Conservation (phyloP, 2,888 invertebrate species). For the Carabus problematicus region DNA sequence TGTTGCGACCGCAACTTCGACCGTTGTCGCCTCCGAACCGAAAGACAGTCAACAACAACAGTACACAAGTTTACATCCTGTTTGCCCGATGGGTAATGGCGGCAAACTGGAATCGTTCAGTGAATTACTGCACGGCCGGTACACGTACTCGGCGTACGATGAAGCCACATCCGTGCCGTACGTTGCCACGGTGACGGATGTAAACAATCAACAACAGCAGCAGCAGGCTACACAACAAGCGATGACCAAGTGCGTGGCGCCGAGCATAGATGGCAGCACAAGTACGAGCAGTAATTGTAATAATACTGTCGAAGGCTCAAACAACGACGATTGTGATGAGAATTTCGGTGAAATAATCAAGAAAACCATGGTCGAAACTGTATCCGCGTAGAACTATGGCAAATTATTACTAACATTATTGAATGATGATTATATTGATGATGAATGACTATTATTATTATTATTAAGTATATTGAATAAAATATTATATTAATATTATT, state of each 20-base stretch:
- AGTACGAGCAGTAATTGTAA: too few relatives aligned
- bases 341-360: slow-evolving; percentile 93
- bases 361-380: slow-evolving; percentile 91
- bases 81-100: slow-evolving; percentile 63
- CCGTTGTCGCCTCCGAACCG: slow-evolving; percentile 56
- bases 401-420: slow-evolving; percentile 15
- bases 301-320: slow-evolving; percentile 49
- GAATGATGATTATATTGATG: slow-evolving; percentile 10
- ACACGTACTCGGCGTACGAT: slow-evolving; percentile 63
- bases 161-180: slow-evolving; percentile 59
- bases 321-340: slow-evolving; percentile 66
- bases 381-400: slow-evolving; percentile 69
- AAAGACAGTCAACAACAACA: slow-evolving; percentile 65
- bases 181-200: slow-evolving; percentile 39
- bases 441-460: too few relatives aligned
- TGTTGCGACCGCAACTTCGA: slow-evolving; percentile 59
- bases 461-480: slow-evolving; percentile 41
- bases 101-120: slow-evolving; percentile 77
- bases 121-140: slow-evolving; percentile 67
- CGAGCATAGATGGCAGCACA: slow-evolving; percentile 48
- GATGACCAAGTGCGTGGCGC: slow-evolving; percentile 45
- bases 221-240: slow-evolving; percentile 44
- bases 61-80: slow-evolving; percentile 73
- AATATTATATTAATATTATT: slow-evolving; percentile 47
- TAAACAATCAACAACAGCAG: slow-evolving; percentile 49